phyloP scores from a whole-genome alignment of 1,140 invertebrate genomes.

The Brachionus rotundiformis region DNA sequence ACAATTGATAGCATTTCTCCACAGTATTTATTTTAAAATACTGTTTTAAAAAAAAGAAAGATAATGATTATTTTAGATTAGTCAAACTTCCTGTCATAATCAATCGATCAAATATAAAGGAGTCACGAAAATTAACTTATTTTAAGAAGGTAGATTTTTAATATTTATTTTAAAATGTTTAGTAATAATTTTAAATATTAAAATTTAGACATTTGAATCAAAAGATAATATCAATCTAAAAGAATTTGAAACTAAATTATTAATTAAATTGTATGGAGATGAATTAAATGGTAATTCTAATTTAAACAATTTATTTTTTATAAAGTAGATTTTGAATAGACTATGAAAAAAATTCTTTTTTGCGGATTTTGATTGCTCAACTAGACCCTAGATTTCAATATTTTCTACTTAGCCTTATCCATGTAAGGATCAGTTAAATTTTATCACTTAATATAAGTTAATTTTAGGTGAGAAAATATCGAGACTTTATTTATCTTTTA shows the following conservation, averaged over 20 bases:
- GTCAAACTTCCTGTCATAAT: not conserved
- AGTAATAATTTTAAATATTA: no score
- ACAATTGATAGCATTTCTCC: not conserved
- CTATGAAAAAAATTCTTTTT: constrained; percentile 33
- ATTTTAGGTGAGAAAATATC: constrained; percentile 57
- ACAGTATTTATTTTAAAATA: not conserved
- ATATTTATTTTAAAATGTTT: no score
- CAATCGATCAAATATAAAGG: not conserved
- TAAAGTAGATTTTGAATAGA: not conserved
- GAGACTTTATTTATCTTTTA: constrained; percentile 58
- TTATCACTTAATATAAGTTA: not conserved
- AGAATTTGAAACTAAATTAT: not conserved
- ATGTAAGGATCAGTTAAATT: constrained; percentile 41
- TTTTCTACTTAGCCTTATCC: constrained; percentile 8
- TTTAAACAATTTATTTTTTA: not conserved
- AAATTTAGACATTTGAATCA: no score
- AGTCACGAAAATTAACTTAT: not conserved
- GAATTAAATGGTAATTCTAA: constrained; percentile 3
- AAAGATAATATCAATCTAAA: not conserved
- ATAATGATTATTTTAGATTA: not conserved
- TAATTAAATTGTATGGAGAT: not conserved
- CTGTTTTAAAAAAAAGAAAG: no score
- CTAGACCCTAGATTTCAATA: constrained; percentile 10
- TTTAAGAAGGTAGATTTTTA: not conserved
- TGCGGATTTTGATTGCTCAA: not conserved